Evolutionary conservation across 2,113 vertebrate genomes (phyloP).

Genomic region (Brachyhypopomus gauderio): DNA sequence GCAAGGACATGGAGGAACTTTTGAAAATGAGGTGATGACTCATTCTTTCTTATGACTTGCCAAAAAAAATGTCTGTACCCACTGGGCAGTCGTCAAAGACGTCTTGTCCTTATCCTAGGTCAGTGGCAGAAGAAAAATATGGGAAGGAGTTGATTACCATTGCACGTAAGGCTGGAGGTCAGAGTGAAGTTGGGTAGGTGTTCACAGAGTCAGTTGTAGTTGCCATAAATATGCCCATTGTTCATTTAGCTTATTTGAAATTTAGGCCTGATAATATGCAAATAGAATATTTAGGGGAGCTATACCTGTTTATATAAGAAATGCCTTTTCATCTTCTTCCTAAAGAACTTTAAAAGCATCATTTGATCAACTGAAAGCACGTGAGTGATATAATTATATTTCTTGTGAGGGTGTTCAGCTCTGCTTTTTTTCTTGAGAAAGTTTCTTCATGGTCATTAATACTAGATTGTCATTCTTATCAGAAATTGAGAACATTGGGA

Average conservation of each 20-base stretch:
- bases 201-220: neutral
- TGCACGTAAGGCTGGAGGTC: conserved; percentile 85
- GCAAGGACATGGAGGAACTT: conserved; percentile 93
- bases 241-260: neutral
- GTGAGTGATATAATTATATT: conserved; percentile 72
- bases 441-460: neutral
- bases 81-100: neutral
- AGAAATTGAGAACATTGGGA: conserved; percentile 91
- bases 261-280: neutral
- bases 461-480: neutral
- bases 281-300: too few relatives aligned
- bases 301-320: neutral
- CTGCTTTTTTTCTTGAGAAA: neutral
- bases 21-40: conserved; percentile 83
- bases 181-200: conserved; percentile 86
- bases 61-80: neutral
- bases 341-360: conserved; percentile 85
- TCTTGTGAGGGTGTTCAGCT: neutral
- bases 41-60: neutral
- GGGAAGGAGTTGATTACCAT: conserved; percentile 91
- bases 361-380: conserved; percentile 87
- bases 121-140: conserved; percentile 89
- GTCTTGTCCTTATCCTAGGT: conserved; percentile 68
- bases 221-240: neutral
- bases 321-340: conserved; percentile 27